Base-by-base conservation (phyloP, 2,797 vertebrate species). In the Acanthornis magna region DNA sequence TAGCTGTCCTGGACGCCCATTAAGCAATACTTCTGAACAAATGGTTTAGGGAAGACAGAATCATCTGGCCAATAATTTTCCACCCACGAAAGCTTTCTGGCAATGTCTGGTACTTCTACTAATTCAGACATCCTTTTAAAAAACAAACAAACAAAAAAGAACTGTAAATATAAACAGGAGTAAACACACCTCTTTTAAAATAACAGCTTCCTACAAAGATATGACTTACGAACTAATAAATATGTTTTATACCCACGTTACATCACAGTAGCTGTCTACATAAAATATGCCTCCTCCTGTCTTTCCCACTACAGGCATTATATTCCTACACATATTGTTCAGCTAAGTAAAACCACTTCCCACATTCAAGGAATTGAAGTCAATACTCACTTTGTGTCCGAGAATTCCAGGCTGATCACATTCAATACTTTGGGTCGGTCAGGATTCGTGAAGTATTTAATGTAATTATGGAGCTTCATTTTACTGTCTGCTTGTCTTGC, bases 61-160 rank as follows among this genome's bases (percentile, higher is more conserved):
- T 99, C 99, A 61, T 99, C 99, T 9, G 99, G 99, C 99, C 99
- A 99, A 94, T 99, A 99, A 97, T 99, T 99, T 98, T 99, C 99
- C 45, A 99, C 99, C 99, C 99, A 99, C 15, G 99, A 99, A 98
- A 99, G 99, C 96, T 99, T 99, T 98, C 98, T 98, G 91, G 99
- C 99, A 95, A 99, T 98, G 77, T 99, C 99, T 60, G 99, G 99
- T 73, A 99, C 99, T 97, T 98, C 98, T 97, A 99, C 99, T 97
- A 99, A 96, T 97, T 99, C 98, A 7, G 99, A 98, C 99, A 99
- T 99, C 98, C 99, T 99, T 92, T 96, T 57, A 58, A 86, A 89
- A 92, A 96, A 92, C 63, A 87, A 67, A 88, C 12, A 91, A 34
- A 95, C 54, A 92, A 85, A 80, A 60, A 83, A 82, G 60, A 66